A percentile compares a stretch with the other conserved stretches of the same genome.
Evolutionary conservation across 2,113 vertebrate species (phyloP).

Genomic region (Seriola aureovittata): DNA sequence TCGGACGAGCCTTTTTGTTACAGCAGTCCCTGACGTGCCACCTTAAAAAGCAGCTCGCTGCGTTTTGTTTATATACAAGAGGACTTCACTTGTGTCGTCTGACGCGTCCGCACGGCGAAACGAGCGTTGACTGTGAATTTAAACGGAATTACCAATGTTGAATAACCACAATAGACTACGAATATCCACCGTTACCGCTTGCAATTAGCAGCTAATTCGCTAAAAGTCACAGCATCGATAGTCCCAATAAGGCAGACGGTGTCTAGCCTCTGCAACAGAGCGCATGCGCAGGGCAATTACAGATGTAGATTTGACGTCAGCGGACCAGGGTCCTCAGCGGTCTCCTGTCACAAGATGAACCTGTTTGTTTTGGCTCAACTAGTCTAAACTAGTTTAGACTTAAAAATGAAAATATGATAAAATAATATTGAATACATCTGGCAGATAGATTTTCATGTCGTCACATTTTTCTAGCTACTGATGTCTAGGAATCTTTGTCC

Average conservation of each 20-base stretch:
- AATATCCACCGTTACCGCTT: background rate
- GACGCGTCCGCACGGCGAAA: constrained; percentile 1
- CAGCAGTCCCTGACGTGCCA: constrained; percentile 59
- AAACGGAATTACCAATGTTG: background rate
- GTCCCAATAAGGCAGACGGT: constrained; percentile 70
- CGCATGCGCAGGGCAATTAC: constrained; percentile 74
- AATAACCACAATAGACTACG: rapidly evolving
- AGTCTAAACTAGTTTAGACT: background rate
- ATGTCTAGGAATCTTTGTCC: background rate
- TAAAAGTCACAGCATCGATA: constrained; percentile 45
- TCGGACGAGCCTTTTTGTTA: background rate
- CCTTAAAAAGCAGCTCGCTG: constrained; percentile 79
- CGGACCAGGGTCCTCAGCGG: background rate
- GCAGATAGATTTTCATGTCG: background rate
- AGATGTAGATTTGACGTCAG: constrained; percentile 71
- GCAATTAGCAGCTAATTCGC: constrained; percentile 5
- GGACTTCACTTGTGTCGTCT: constrained; percentile 37
- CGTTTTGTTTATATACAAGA: constrained; percentile 84
- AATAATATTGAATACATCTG: background rate
- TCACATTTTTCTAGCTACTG: too few relatives aligned
- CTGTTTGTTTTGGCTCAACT: background rate
- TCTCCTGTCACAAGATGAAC: background rate
- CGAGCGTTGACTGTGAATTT: background rate
- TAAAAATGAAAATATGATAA: background rate
- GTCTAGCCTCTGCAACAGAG: background rate